Conservation (phyloP, 2,888 invertebrate species). For the Adineta ricciae region DNA sequence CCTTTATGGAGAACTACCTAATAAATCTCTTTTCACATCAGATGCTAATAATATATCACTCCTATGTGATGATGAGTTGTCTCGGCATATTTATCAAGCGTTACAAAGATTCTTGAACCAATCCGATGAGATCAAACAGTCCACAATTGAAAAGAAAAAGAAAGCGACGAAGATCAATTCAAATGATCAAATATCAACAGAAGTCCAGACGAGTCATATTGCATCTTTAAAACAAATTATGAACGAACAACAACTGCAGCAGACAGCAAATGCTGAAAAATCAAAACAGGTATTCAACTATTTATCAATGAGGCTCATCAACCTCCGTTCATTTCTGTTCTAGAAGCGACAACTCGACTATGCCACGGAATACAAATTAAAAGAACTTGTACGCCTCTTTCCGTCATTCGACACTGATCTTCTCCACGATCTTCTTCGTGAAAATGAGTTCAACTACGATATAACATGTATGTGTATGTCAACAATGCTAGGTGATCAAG, state of each 20-base stretch:
- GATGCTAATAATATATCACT: neutral
- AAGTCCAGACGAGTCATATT: neutral
- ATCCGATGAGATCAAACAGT: neutral
- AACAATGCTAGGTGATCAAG: neutral
- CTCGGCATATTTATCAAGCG: neutral
- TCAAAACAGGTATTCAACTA: neutral
- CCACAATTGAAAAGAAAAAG: neutral
- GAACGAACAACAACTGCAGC: neutral
- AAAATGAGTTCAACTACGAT: slow-evolving; percentile 1
- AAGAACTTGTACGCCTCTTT: neutral
- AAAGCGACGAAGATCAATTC: neutral
- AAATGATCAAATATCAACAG: neutral
- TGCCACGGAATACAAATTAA: neutral
- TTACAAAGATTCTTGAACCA: neutral
- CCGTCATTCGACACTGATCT: neutral
- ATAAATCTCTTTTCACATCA: neutral
- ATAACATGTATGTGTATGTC: neutral
- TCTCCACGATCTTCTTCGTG: neutral
- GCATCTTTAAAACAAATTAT: neutral
- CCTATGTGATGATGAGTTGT: neutral
- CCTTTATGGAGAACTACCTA: neutral
- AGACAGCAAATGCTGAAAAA: neutral
- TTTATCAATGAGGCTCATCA: neutral
- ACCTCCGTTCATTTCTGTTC: neutral
- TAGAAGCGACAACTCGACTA: neutral